Base-by-base conservation (phyloP, 2,888 invertebrate species). In the Chymomyza caudatula region DNA sequence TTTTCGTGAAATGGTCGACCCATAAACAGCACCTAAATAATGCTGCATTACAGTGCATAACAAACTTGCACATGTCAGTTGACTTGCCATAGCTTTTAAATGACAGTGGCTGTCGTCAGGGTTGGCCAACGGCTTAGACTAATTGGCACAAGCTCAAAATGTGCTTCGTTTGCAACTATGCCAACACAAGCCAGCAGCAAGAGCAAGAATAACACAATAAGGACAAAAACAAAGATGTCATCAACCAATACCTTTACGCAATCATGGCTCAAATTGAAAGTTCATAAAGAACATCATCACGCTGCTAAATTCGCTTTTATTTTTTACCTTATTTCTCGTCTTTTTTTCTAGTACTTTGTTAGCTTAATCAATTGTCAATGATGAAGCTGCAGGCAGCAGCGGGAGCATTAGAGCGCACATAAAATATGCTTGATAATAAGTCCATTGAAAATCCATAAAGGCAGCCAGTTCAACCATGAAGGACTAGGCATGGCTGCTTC, bases 381-480 rank as follows among this genome's bases (percentile, higher is more conserved):
- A 47, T 37, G 29, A 37, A 20, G 19, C 52, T n/a, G 53, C 17
- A 17, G 11, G 29, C 6, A 53, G 58, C 42, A 60, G 54, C 66
- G 71, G 65, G 70, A 69, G 22, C 55, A 68, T 44, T 51, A 57
- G 49, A 62, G 56, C 47, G 29, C 29, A 42, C 17, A 62, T 43
- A 54, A 25, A 52, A 62, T 57, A 15, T 43, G 42, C 57, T 65
- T 63, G 77, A 80, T 77, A 77, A 83, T 77, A 75, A 65, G 71
- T 63, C 67, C 73, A 85, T 82, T 74, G 69, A 61, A 73, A 71
- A 69, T 56, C 67, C 67, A 78, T 85, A 72, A 80, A 54, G 51
- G 17, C 47, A 47, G 19, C n/a, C 17, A 47, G 47, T 15, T 15
- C 13, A 13, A 17, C 17, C 47, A 37, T 13, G 29, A 37, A 11